Conservation (phyloP, 2,113 vertebrate species). For the Centropus bengalensis region DNA sequence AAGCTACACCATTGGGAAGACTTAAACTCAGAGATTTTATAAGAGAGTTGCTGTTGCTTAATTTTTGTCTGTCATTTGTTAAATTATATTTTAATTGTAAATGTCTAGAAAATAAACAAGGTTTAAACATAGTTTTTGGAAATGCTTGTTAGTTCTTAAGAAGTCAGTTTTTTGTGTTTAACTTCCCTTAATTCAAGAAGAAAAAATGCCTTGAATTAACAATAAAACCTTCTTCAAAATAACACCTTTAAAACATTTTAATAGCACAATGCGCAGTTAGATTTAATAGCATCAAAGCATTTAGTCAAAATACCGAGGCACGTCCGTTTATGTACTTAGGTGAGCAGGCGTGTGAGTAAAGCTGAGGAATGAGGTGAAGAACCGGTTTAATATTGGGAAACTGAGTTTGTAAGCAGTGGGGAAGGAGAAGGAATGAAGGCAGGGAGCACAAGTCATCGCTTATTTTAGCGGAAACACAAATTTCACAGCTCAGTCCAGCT, state of each 20-base stretch:
- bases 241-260: background rate
- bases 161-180: background rate
- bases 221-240: background rate
- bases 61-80: background rate
- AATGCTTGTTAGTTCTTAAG: background rate
- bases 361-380: background rate
- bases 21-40: background rate
- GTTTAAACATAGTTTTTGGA: background rate
- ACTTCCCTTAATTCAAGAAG: background rate
- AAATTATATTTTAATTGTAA: background rate
- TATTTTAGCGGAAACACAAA: slow-evolving; percentile 9
- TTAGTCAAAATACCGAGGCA: background rate
- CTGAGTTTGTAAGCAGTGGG: background rate
- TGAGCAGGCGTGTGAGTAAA: background rate
- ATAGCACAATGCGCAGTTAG: background rate
- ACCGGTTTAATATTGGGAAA: background rate
- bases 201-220: background rate
- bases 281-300: background rate
- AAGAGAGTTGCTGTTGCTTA: background rate
- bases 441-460: background rate
- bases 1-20: background rate
- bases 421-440: background rate
- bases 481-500: background rate
- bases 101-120: background rate
- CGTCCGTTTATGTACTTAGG: background rate